Conservation (phyloP, 92 coral and sea anemone genomes). For the Siderastrea radians region DNA sequence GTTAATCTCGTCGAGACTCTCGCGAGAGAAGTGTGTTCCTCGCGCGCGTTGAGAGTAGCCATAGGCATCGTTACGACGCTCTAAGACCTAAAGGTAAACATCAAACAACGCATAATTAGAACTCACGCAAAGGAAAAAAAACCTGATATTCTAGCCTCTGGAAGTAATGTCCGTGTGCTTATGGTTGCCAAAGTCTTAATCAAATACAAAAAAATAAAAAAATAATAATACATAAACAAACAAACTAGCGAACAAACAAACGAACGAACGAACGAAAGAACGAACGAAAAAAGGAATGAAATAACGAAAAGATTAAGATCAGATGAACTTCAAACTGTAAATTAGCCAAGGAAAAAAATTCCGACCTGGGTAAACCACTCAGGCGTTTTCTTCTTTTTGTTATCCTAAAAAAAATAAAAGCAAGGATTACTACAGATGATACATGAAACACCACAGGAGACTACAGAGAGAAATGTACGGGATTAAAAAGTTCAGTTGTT, state of each 20-base stretch:
- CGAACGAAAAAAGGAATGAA: too few species aligned
- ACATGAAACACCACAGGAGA: too few species aligned
- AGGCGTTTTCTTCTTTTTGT: conserved; percentile 55
- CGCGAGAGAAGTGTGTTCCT: conserved; percentile 93
- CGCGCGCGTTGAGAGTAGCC: conserved; percentile 85
- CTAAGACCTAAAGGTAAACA: conserved; percentile 67
- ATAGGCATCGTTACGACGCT: conserved; percentile 91
- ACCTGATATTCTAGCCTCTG: too few species aligned
- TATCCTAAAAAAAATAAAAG: conserved; percentile 38
- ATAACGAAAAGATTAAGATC: too few species aligned
- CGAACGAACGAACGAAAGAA: too few species aligned
- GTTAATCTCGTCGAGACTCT: conserved; percentile 79
- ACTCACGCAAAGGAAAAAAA: neutral
- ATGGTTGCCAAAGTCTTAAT: too few species aligned
- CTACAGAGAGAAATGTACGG: too few species aligned
- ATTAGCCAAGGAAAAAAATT: neutral
- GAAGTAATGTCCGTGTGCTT: too few species aligned
- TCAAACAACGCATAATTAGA: neutral
- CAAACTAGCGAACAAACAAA: too few species aligned
- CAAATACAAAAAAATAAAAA: too few species aligned
- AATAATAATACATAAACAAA: too few species aligned
- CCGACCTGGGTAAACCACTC: conserved; percentile 83
- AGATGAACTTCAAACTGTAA: neutral
- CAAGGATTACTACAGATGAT: neutral
- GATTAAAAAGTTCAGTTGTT: too few species aligned